Base-by-base conservation (phyloP, 2,113 vertebrate genomes). In the Motacilla tschutschensis region DNA sequence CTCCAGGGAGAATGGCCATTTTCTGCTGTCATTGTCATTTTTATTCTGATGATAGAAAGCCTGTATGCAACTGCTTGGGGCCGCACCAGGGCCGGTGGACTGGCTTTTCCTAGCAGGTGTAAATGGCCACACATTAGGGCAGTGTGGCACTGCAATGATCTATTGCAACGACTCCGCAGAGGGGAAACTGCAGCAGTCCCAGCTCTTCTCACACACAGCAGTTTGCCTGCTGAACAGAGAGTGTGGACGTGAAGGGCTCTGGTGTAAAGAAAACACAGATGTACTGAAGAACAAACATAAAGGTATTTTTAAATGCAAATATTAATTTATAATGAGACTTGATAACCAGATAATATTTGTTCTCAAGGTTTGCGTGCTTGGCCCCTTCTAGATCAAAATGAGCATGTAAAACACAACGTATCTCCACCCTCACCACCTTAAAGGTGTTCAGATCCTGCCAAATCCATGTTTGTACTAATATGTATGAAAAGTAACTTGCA, bases 21-120 rank as follows among this genome's bases (percentile, higher is more conserved):
- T 92, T 88, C 78, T 77, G 90, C 90, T 92, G 86, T 92, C 92
- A 79, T 28, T 84, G 88, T 92, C 51, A 87, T 88, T 93, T 94
- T 88, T 76, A 65, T 79, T 79, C 63, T 26, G 3, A 58, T 29
- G 83, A 91, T 95, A 77, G 93, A 94, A 95, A 94, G 92, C 8
- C 60, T 43, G 71, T 63, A 38, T 63, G 78, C 82, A 84, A 59
- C 67, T 79, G 92, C 90, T 87, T 8, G 57, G 70, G 75, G 86
- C 59, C 1, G 0, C 51, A 33, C 44, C 31, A 10, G 88, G 86
- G 71, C 66, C 50, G 0, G 29, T 14, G 67, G 47, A 22, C 67
- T 76, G 25, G 51, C 57, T 63, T 69, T 35, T 48, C 78, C 83
- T 70, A 31, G 40, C 67, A 84, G 88, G 75, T 87, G 78, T 82